Conservation (phyloP, 2,888 invertebrate species). For the Mesorhabditis sp. region DNA sequence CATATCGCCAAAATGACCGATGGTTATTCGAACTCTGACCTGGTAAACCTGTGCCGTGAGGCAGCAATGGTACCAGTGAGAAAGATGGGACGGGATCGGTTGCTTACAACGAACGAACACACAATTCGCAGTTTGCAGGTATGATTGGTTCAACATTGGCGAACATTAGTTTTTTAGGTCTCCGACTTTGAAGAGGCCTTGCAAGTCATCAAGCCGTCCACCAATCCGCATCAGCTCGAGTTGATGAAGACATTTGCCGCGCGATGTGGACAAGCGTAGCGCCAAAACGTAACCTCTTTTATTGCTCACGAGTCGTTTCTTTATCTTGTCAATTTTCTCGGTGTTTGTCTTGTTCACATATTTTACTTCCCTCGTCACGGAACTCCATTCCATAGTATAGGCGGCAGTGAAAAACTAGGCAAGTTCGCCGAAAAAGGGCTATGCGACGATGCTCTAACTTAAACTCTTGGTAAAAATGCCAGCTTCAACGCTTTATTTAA, state of each 20-base stretch:
- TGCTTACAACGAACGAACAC: conserved; percentile 18
- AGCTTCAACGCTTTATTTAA: too few species aligned
- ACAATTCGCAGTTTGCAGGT: neutral
- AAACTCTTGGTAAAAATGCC: too few species aligned
- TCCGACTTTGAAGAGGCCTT: conserved; percentile 87
- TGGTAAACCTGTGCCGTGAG: conserved; percentile 91
- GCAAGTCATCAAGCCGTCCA: conserved; percentile 85
- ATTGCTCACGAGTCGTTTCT: neutral
- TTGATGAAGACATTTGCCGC: conserved; percentile 46
- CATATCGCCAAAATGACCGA: conserved; percentile 71
- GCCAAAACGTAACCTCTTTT: neutral
- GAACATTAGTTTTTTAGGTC: conserved; percentile 64
- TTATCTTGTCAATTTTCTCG: neutral
- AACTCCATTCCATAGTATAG: too few species aligned
- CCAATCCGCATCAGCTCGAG: conserved; percentile 60
- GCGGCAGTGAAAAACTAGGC: too few species aligned
- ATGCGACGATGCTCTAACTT: too few species aligned
- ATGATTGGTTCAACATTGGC: too few species aligned
- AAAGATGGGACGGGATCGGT: conserved; percentile 22
- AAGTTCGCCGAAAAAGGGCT: too few species aligned
- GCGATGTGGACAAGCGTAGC: conserved; percentile 32
- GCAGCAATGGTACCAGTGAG: conserved; percentile 82
- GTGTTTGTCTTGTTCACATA: too few species aligned
- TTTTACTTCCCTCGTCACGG: too few species aligned
- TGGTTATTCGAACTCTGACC: conserved; percentile 93